Conservation (phyloP, 2,113 vertebrate genomes). For the Ceuthmochares aereus region DNA sequence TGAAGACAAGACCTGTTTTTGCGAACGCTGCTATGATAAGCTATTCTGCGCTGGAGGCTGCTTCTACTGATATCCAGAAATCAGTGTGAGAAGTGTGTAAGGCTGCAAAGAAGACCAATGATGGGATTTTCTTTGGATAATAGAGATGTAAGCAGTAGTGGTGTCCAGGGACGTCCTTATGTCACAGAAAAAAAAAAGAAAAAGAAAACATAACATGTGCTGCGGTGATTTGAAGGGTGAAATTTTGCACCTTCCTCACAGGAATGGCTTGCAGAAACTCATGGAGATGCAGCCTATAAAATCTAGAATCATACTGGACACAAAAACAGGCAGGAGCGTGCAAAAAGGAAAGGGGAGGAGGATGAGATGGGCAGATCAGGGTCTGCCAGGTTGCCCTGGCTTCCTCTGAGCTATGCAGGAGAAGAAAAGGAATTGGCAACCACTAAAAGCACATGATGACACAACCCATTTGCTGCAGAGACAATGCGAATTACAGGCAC, state of each 20-base stretch:
- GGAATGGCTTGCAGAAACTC: background rate
- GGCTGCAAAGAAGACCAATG: background rate
- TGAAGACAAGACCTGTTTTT: background rate
- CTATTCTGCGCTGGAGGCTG: background rate
- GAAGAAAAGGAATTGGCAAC: conserved; percentile 33
- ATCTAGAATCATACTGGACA: background rate
- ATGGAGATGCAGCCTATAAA: background rate
- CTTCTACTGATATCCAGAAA: background rate
- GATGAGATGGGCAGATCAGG: background rate
- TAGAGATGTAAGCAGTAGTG: background rate
- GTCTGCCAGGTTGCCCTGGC: conserved; percentile 42
- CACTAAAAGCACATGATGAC: background rate
- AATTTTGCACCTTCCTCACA: background rate
- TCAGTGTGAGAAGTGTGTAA: background rate
- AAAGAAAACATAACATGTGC: fast-evolving
- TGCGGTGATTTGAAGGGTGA: background rate
- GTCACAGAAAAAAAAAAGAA: background rate
- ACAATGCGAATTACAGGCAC: background rate
- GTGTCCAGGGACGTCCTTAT: background rate
- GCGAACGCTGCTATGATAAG: background rate
- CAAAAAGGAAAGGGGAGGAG: background rate
- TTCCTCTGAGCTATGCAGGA: conserved; percentile 1
- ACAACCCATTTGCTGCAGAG: background rate
- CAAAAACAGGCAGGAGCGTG: background rate
- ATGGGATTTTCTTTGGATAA: background rate